Conservation (phyloP, 2,888 invertebrate species). For the Marronus borbonicus region DNA sequence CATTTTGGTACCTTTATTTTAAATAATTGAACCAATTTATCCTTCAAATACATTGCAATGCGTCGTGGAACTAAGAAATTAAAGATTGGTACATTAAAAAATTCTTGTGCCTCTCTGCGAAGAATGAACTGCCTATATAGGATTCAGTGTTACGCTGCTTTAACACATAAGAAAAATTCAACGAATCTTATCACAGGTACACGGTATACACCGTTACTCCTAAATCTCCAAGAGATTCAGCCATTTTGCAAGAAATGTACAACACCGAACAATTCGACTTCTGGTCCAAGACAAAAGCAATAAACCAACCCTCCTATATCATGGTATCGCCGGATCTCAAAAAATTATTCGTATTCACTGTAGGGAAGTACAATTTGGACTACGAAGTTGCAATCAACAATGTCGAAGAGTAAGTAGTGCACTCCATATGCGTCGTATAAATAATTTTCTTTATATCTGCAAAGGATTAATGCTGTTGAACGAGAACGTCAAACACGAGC, state of each 20-base stretch:
- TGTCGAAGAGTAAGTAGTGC: conserved; percentile 50
- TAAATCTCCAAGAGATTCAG: background rate
- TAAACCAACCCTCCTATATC: conserved; percentile 69
- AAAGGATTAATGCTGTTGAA: conserved; percentile 47
- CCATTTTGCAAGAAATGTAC: conserved; percentile 55
- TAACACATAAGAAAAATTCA: no score
- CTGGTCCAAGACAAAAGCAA: conserved; percentile 65
- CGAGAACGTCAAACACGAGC: conserved; percentile 47
- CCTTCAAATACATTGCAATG: no score
- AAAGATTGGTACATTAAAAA: no score
- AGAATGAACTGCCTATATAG: no score
- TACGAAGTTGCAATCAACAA: conserved; percentile 37
- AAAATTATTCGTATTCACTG: conserved; percentile 56
- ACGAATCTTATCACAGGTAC: conserved; percentile 64
- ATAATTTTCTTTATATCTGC: background rate
- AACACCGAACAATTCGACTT: conserved; percentile 62
- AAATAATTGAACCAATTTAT: no score
- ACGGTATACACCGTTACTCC: conserved; percentile 42
- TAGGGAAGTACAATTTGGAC: conserved; percentile 62
- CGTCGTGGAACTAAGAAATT: no score
- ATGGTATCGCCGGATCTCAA: conserved; percentile 63
- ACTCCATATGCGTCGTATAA: background rate
- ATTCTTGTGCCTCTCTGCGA: no score
- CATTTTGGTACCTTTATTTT: no score
- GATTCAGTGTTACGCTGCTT: no score